These are phyloP conservation scores for Colius striatus DNA, from an alignment of 2,113 vertebrate genomes.

Conservation along the genomic window DNA sequence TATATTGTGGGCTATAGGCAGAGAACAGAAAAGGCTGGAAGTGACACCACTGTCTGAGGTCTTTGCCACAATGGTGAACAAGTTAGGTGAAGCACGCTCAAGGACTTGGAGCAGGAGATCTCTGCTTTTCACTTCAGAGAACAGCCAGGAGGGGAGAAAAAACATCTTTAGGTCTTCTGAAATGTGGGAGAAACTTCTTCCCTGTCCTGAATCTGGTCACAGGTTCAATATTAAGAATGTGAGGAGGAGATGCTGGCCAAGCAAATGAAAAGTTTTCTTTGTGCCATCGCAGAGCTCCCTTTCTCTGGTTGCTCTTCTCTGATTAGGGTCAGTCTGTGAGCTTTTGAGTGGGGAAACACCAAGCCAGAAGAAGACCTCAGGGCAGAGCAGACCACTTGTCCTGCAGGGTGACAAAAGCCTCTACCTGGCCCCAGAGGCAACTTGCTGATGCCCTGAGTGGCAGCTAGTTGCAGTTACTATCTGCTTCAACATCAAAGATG, in stretches of 20 bases:
- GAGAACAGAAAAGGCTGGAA: background rate
- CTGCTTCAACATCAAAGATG: background rate
- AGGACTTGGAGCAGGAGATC: background rate
- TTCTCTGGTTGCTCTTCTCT: background rate
- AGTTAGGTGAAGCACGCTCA: background rate
- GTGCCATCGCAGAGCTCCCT: background rate
- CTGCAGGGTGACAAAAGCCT: background rate
- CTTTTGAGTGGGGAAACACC: background rate
- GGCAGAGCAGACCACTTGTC: background rate
- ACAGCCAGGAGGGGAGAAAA: background rate
- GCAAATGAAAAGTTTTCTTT: background rate
- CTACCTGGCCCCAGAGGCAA: background rate
- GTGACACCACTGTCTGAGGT: background rate
- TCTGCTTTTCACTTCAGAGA: background rate
- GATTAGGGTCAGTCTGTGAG: background rate
- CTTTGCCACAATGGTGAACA: background rate
- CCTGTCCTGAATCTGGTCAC: background rate
- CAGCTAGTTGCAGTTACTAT: background rate
- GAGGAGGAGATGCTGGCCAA: background rate
- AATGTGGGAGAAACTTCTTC: background rate
- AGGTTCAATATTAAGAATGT: background rate
- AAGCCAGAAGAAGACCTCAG: background rate
- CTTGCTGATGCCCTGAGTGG: background rate
- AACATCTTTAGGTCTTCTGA: background rate
- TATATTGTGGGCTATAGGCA: background rate